A percentile compares a stretch with the other conserved stretches of the same genome.
These are phyloP conservation scores for Stenodema calcarata DNA, from an alignment of 2,888 invertebrate genomes.

Conservation along the genomic window DNA sequence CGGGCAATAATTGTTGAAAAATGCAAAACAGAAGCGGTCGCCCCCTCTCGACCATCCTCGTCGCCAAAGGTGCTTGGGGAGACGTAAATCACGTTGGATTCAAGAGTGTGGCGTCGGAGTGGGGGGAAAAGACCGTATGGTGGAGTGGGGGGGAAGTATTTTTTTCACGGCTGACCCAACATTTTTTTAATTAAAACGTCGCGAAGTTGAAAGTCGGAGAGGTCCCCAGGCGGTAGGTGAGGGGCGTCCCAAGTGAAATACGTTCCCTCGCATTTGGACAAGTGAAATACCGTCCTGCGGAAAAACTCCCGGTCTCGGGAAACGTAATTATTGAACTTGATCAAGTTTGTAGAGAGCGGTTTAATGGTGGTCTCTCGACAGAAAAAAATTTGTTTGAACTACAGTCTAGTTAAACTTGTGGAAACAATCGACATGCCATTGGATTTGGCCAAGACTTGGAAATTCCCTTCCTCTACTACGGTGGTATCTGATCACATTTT, in stretches of 20 bases:
- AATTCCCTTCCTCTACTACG: no score
- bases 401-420: no score
- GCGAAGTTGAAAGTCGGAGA: not conserved
- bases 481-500: no score
- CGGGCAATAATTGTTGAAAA: conserved; percentile 22
- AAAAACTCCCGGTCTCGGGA: not conserved
- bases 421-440: no score
- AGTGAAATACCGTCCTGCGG: not conserved
- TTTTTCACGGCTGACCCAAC: conserved; percentile 30
- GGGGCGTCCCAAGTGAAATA: not conserved
- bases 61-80: not conserved
- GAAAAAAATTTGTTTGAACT: no score
- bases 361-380: no score
- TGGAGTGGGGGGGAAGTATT: not conserved
- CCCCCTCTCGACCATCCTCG: not conserved
- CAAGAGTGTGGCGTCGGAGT: not conserved
- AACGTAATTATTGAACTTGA: no score
- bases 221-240: not conserved
- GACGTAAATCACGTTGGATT: not conserved
- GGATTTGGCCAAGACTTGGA: no score
- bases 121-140: no score
- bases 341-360: no score
- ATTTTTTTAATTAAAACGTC: conserved; percentile 37
- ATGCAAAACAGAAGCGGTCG: not conserved
- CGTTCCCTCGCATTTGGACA: not conserved